Evolutionary conservation across 2,888 invertebrate genomes (phyloP).

Genomic region (Muschampia plurimacula): DNA sequence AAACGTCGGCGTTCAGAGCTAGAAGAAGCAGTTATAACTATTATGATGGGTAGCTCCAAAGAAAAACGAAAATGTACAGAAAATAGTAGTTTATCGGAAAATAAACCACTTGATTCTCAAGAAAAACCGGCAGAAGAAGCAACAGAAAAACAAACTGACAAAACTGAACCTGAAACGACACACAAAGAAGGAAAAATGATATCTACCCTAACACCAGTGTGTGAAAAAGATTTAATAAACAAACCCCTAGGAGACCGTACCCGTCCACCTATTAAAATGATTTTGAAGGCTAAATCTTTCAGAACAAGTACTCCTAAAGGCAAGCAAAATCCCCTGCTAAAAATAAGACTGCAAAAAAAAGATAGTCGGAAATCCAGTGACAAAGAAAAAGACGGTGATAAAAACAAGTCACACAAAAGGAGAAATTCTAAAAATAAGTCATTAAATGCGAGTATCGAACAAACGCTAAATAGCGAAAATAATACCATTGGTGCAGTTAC

Average conservation of each 20-base stretch:
- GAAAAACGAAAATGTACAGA: constrained; percentile 60
- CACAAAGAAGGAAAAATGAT: constrained; percentile 23
- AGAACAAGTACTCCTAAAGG: constrained; percentile 47
- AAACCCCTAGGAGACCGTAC: constrained; percentile 50
- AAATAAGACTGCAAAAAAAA: constrained; percentile 40
- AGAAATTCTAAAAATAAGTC: constrained; percentile 64
- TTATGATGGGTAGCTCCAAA: constrained; percentile 54
- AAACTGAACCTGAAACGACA: not conserved
- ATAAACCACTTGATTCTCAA: constrained; percentile 33
- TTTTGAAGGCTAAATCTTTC: constrained; percentile 42
- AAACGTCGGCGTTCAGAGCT: constrained; percentile 72
- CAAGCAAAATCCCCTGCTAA: constrained; percentile 14
- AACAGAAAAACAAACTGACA: constrained; percentile 30
- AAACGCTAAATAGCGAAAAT: constrained; percentile 43
- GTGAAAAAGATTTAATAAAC: constrained; percentile 48
- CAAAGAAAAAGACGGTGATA: constrained; percentile 49
- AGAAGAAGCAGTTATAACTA: constrained; percentile 65
- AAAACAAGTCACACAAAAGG: constrained; percentile 51
- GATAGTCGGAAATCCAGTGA: constrained; percentile 46
- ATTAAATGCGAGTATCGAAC: constrained; percentile 49
- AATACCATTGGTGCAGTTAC: constrained; percentile 39
- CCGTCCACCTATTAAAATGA: constrained; percentile 46
- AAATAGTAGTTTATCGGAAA: constrained; percentile 40
- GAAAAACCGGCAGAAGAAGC: constrained; percentile 30
- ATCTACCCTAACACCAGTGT: constrained; percentile 32